Conservation (phyloP, 2,888 invertebrate genomes). For the Lepidocyrtoides sp. region DNA sequence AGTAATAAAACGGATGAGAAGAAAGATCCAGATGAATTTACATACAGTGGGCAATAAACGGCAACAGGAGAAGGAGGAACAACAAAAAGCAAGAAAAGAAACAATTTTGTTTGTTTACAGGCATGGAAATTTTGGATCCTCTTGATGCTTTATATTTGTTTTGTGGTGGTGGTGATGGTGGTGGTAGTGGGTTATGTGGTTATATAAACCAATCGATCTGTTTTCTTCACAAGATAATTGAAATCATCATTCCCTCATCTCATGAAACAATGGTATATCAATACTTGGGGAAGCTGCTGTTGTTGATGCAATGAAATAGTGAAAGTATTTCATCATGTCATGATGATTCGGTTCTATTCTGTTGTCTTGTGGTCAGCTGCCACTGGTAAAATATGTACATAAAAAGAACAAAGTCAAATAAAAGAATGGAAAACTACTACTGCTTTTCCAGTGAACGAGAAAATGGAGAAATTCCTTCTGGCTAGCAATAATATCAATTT, state of each 20-base stretch:
- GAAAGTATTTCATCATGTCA: conserved; percentile 54
- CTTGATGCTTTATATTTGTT: background rate
- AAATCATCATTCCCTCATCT: conserved; percentile 22
- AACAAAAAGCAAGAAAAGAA: conserved; percentile 45
- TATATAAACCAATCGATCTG: conserved; percentile 42
- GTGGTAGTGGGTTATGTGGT: background rate
- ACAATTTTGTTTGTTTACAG: conserved; percentile 45
- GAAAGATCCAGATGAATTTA: conserved; percentile 40
- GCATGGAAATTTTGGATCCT: conserved; percentile 19
- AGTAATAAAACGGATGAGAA: conserved; percentile 33
- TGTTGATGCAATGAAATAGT: background rate
- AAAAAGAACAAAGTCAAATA: background rate
- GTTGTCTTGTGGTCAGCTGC: conserved; percentile 68
- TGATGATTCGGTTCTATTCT: conserved; percentile 19
- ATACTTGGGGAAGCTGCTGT: background rate
- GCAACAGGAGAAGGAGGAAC: background rate
- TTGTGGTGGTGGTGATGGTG: background rate
- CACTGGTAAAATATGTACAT: conserved; percentile 30
- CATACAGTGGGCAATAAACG: conserved; percentile 13
- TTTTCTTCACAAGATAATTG: conserved; percentile 54
- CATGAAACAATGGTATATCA: background rate
- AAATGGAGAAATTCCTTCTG: conserved; percentile 70
- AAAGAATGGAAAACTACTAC: background rate
- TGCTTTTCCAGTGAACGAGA: conserved; percentile 11
- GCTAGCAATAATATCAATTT: conserved; percentile 66